A percentile compares a stretch with the other conserved stretches of the same genome.
Conservation (phyloP, 1,140 invertebrate genomes). For the Octopus bimaculoides region DNA sequence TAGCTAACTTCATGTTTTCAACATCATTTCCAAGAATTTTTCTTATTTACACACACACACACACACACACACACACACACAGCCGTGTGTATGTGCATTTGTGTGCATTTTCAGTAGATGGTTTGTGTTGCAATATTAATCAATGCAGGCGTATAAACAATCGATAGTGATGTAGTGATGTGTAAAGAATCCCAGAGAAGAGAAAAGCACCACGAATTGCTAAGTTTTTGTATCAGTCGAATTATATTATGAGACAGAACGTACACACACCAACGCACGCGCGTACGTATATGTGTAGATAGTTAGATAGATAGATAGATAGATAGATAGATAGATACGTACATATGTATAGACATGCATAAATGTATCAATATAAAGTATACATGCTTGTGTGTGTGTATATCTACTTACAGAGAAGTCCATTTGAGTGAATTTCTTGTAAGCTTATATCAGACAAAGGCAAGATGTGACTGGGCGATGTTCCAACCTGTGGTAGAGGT, state of each 20-base stretch:
- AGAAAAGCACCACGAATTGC: background rate
- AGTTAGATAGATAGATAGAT: background rate
- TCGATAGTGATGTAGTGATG: background rate
- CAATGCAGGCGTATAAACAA: background rate
- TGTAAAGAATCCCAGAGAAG: background rate
- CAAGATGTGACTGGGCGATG: background rate
- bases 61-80: constrained; percentile 2
- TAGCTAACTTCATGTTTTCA: background rate
- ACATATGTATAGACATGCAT: background rate
- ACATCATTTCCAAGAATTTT: background rate
- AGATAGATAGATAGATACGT: background rate
- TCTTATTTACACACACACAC: background rate
- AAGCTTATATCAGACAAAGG: background rate
- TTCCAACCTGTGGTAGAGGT: background rate
- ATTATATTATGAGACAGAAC: background rate
- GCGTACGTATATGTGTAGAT: background rate
- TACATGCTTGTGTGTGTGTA: background rate
- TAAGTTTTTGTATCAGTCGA: background rate
- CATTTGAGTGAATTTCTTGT: too few relatives aligned
- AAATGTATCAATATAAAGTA: background rate
- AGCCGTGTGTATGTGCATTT: background rate
- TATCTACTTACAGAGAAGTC: background rate
- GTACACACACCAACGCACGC: background rate
- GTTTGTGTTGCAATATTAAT: background rate
- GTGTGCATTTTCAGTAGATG: background rate